Evolutionary conservation across 2,888 invertebrate species (phyloP), one percentile per base, ranked within the genome.

Genomic region (Chloroclysta siterata): DNA sequence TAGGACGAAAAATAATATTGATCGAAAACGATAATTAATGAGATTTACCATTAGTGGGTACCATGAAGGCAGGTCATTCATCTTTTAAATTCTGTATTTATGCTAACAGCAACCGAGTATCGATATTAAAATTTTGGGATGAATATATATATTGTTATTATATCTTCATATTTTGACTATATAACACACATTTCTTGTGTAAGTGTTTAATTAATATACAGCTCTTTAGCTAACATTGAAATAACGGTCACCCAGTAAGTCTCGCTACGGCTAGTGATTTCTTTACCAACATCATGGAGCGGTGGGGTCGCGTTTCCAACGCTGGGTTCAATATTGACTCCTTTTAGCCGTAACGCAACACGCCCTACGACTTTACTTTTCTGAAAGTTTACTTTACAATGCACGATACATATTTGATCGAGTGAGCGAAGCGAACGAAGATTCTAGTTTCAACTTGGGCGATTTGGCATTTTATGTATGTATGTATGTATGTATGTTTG

Each of bases 161-260:
- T n/a, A n/a, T n/a, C n/a, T n/a, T n/a, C 29, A 29, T 29, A 29
- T 33, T 33, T 5, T 33, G 8, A 33, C 33, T 5, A 33, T 29
- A 29, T 6, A 6, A 8, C 33, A 7, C 8, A 33, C 5, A 8
- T 33, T 33, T 6, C 33, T 0, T 11, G 11, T 11, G 11, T 22
- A 22, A 22, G 11, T 47, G 55, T 51, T 52, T 62, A 51, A 57
- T 63, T 61, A 46, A 53, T 65, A 59, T 65, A 63, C 39, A 47
- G 46, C 59, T 59, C 63, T 61, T 59, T 53, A 53, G 50, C 46
- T 63, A 58, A 53, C 51, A 60, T 63, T 63, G 44, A 53, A 59
- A 60, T 66, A 63, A 63, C 63, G 59, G 68, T 56, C 10, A 46
- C 2, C 46, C 17, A 46, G 46, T 42, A 61, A 46, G 22, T 48